These are phyloP conservation scores for Hypercompe scribonia DNA, from an alignment of 2,888 invertebrate species.

Conservation along the genomic window DNA sequence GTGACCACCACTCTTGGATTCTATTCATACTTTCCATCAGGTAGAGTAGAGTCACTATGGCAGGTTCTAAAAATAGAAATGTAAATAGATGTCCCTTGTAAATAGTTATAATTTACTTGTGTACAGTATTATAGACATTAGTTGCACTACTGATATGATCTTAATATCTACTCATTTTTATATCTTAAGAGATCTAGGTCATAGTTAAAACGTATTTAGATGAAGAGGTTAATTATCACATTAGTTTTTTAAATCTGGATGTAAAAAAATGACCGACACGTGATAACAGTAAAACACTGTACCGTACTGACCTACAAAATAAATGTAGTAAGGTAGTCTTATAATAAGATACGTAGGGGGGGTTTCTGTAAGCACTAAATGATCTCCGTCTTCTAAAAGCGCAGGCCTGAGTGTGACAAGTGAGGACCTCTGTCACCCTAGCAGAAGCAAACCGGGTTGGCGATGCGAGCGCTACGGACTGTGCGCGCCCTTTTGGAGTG, in stretches of 20 bases:
- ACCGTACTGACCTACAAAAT: background rate
- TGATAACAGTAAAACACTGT: background rate
- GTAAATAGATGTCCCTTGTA: slow-evolving; percentile 30
- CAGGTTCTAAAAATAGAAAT: no score
- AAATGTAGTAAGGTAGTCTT: background rate
- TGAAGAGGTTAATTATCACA: slow-evolving; percentile 8
- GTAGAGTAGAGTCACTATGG: no score
- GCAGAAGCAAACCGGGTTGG: no score
- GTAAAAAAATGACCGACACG: background rate
- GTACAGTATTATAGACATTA: background rate
- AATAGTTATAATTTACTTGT: slow-evolving; percentile 25
- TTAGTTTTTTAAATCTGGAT: background rate
- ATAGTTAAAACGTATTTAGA: background rate
- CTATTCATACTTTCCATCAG: no score
- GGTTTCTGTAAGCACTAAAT: background rate
- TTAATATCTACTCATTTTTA: background rate
- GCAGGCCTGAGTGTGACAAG: no score
- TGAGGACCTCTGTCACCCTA: no score
- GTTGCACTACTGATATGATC: background rate
- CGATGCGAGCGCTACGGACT: no score
- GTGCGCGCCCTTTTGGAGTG: no score
- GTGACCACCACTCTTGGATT: no score
- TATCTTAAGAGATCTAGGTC: background rate
- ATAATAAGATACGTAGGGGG: no score
- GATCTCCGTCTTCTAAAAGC: no score